Evolutionary conservation across 2,113 vertebrate genomes (phyloP), one percentile per base, ranked within the genome.

Genomic region (Oreochromis niloticus): DNA sequence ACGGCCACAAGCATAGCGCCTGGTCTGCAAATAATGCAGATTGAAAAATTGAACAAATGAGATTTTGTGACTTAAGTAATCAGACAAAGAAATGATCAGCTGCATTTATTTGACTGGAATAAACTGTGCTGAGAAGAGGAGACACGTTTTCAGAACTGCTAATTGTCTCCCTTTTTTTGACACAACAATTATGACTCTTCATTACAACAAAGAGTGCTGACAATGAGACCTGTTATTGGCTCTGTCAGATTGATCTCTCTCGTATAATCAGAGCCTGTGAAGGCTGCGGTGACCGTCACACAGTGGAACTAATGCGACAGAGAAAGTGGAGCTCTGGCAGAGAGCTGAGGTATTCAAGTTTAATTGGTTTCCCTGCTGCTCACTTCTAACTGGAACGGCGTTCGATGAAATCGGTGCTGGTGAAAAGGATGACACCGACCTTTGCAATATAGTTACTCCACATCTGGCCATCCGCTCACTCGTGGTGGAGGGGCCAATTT

Each of bases 321-420:
- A 46, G 56, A 9, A 34, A 22, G n/a, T 71, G 79, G 36, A 80
- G 54, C 27, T 56, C 39, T 82, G n/a, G 43, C 12, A 24, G 66
- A 27, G 2, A 30, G 56, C 61, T 6, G 81, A 85, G 39, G 81
- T 24, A 6, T 87, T 52, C 10, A 19, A 19, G 24, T 79, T 80
- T 55, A 91, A 91, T 82, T 87, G 84, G 81, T 75, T 89, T 84
- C 63, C 71, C 81, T 6, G 71, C 80, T 79, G n/a, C 81, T 90
- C 52, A 34, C 75, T 79, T 82, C 57, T 34, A 43, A 30, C 17
- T n/a, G 78, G 6, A 81, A 54, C 19, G 16, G 32, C 43, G 56
- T 82, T 86, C 46, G 16, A 88, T 85, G 54, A 63, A 85, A 55
- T 54, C 32, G 61, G 19, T 4, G 11, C 55, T 30, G 56, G 6